phyloP scores from a whole-genome alignment of 2,797 vertebrate species.

The Yasuhikotakia modesta region DNA sequence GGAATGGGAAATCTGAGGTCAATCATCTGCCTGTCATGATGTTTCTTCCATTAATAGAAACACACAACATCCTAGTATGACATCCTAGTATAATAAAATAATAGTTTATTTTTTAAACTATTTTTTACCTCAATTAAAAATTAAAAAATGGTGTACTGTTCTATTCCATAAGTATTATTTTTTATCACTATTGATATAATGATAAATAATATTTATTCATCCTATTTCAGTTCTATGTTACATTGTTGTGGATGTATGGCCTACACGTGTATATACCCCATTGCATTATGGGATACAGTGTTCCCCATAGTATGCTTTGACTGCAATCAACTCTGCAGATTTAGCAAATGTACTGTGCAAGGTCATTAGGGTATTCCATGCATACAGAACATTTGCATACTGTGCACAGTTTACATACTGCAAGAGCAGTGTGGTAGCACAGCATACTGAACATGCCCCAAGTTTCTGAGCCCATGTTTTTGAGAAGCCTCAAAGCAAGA shows the following conservation, averaged over 20 bases:
- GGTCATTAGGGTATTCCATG: neutral
- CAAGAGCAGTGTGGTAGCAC: neutral
- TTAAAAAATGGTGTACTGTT: too few relatives aligned
- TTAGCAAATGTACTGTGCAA: neutral
- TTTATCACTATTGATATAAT: too few relatives aligned
- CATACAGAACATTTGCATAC: neutral
- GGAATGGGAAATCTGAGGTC: neutral
- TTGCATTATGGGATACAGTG: neutral
- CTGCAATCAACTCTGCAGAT: neutral
- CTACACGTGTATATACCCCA: neutral
- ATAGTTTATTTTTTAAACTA: too few relatives aligned
- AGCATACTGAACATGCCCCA: neutral
- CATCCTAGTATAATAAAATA: too few relatives aligned
- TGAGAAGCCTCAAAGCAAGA: slow-evolving; percentile 32
- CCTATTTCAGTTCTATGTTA: too few relatives aligned
- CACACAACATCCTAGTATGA: neutral
- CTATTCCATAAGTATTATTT: too few relatives aligned
- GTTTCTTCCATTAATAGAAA: neutral
- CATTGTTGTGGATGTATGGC: too few relatives aligned
- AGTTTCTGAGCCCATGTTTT: slow-evolving; percentile 6
- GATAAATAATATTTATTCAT: too few relatives aligned
- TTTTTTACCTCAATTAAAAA: too few relatives aligned
- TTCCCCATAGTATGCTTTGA: neutral
- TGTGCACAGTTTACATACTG: neutral
- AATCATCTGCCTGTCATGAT: neutral